Evolutionary conservation across 1,140 invertebrate genomes (phyloP).

Genomic region (Lepidostoma basale): DNA sequence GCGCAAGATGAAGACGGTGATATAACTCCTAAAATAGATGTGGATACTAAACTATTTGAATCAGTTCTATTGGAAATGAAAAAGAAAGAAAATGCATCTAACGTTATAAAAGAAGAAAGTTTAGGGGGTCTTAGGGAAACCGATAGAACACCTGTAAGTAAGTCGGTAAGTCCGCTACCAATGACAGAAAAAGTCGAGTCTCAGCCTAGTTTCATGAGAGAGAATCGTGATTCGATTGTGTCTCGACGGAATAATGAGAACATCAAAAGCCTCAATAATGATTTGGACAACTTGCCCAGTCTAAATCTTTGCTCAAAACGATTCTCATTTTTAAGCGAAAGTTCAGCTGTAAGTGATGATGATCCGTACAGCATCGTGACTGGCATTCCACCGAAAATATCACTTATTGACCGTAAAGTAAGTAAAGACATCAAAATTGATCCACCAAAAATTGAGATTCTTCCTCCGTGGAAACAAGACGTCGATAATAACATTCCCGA

Average conservation of each 20-base stretch:
- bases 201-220: slow-evolving; percentile 2
- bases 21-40: slow-evolving; percentile 19
- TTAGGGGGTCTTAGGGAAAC: neutral
- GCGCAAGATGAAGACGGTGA: slow-evolving; percentile 24
- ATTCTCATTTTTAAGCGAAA: slow-evolving; percentile 43
- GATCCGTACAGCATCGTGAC: slow-evolving; percentile 37
- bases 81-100: slow-evolving; percentile 12
- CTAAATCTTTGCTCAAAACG: slow-evolving; percentile 41
- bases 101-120: neutral
- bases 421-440: neutral
- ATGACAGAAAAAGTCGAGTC: neutral
- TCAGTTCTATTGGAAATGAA: slow-evolving; percentile 17
- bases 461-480: slow-evolving; percentile 26
- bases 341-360: slow-evolving; percentile 23
- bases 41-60: slow-evolving; percentile 28
- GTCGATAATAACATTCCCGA: neutral
- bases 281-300: slow-evolving; percentile 41
- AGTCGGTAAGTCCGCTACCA: neutral
- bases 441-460: slow-evolving; percentile 23
- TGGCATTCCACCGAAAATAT: slow-evolving; percentile 40
- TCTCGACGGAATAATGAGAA: slow-evolving; percentile 27
- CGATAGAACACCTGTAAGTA: neutral
- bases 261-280: slow-evolving; percentile 39
- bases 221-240: slow-evolving; percentile 15
- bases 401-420: slow-evolving; percentile 29